Percentiles rank a stretch among this genome's conserved stretches.
phyloP scores from a whole-genome alignment of 2,888 invertebrate genomes.

The Embidobia sp. region DNA sequence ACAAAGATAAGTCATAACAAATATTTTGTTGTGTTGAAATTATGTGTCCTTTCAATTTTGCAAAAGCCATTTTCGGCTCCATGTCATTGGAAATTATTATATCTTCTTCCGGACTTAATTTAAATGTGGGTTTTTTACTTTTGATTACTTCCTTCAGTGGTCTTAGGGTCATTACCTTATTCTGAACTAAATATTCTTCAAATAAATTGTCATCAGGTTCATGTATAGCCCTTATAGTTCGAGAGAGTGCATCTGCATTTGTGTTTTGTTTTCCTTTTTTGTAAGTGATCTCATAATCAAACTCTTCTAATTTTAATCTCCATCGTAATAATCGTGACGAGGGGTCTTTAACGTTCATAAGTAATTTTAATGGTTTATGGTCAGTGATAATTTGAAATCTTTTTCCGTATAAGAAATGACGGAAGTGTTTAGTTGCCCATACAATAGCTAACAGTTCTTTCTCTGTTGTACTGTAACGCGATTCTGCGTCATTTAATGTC shows the following conservation, averaged over 20 bases:
- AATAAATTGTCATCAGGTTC: too few species aligned
- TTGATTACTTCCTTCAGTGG: too few species aligned
- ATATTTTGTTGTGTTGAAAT: too few species aligned
- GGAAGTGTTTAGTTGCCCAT: neutral
- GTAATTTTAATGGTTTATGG: slow-evolving; percentile 4
- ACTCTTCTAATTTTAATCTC: neutral
- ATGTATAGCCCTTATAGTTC: neutral
- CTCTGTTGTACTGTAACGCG: neutral
- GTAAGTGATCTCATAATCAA: neutral
- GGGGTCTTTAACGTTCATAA: neutral
- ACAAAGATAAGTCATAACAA: too few species aligned
- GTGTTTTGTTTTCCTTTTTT: slow-evolving; percentile 3
- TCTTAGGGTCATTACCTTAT: too few species aligned
- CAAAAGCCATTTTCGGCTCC: too few species aligned
- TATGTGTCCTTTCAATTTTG: too few species aligned
- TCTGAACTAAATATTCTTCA: too few species aligned
- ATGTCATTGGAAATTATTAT: too few species aligned
- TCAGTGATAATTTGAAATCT: neutral
- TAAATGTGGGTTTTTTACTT: too few species aligned
- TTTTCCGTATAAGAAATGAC: slow-evolving; percentile 1
- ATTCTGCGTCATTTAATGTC: neutral
- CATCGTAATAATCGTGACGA: neutral
- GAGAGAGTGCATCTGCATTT: slow-evolving; percentile 10
- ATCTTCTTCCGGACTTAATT: too few species aligned
- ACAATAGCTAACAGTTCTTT: neutral